Evolutionary conservation across 2,113 vertebrate species (phyloP).

Genomic region (Cromileptes altivelis): DNA sequence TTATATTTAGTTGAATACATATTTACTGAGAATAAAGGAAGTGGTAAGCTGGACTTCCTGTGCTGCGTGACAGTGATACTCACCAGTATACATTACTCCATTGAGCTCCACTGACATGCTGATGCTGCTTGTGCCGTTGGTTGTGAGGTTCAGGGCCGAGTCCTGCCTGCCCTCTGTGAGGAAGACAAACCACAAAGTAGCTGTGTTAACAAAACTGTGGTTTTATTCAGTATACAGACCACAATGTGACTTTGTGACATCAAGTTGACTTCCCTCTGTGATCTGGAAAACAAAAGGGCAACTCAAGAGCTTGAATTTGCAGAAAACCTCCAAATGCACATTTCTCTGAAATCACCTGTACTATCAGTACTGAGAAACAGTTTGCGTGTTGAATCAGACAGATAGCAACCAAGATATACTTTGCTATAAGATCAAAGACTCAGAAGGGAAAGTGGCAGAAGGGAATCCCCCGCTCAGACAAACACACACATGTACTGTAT

Average conservation of each 20-base stretch:
- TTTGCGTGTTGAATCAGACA: conserved; percentile 48
- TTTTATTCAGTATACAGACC: not conserved
- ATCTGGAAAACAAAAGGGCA: not conserved
- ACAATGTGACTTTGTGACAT: not conserved
- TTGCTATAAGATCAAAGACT: conserved; percentile 59
- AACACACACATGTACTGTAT: conserved; percentile 4
- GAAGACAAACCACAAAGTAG: conserved; percentile 22
- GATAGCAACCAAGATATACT: conserved; percentile 36
- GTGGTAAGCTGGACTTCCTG: conserved; percentile 6
- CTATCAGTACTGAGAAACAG: conserved; percentile 56
- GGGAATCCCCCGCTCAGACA: conserved; percentile 50
- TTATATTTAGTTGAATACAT: not conserved
- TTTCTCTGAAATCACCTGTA: conserved; percentile 55
- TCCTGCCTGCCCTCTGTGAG: conserved; percentile 89
- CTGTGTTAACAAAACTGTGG: not conserved
- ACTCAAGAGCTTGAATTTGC: not conserved
- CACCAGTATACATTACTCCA: conserved; percentile 94
- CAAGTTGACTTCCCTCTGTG: not conserved
- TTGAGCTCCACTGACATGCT: conserved; percentile 98
- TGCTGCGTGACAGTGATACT: conserved; percentile 28
- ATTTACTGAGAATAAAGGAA: conserved; percentile 8
- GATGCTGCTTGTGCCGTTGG: conserved; percentile 92
- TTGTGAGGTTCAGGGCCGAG: conserved; percentile 81
- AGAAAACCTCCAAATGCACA: conserved; percentile 5
- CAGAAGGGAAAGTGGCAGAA: not conserved